Evolutionary conservation across 2,113 vertebrate genomes (phyloP), one percentile per base, ranked within the genome.

Genomic region (Dunckerocampus dactyliophorus): DNA sequence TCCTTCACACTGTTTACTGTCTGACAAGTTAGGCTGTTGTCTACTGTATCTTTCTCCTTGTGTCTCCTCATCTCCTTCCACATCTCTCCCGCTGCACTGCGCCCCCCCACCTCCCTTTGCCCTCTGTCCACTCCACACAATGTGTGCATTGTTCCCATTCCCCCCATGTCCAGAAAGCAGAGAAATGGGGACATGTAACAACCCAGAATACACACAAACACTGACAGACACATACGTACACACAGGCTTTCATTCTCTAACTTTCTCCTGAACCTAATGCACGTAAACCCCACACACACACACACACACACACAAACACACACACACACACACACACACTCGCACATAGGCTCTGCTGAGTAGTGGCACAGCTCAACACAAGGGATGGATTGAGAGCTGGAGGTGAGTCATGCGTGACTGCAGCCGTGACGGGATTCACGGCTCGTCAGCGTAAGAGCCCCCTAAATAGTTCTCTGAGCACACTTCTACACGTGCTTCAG

Each of bases 101-200:
- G 64, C 20, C 61, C 65, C 74, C 24, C 63, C 63, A 9, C 24
- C 42, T 4, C 53, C 20, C 49, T 20, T 55, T 55, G 51, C 28
- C 49, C 24, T 59, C 63, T 6, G 31, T 17, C 21, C 59, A 46
- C 28, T 47, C 54, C 60, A 48, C 66, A 86, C 82, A 88, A 88
- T 82, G 79, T 70, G 61, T 67, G 69, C 84, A 88, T 88, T 88
- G 86, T 88, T 85, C 65, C 69, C 49, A 21, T 11, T 17, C 47
- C 74, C 70, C 65, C 72, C 59, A 46, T 4, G 14, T 67, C 69
- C 61, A 75, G 74, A 82, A 68, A 75, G 74, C 65, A 80, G 65
- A 77, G 65, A 79, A 74, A 71, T 73, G 65, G 65, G 62, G 45
- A 59, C 70, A 80, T 73, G 70, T 82, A 60, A 58, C 65, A 53